Percentiles rank a stretch among this genome's conserved stretches.
phyloP scores from a whole-genome alignment of 2,797 vertebrate genomes.

The Eurystomus glaucurus region DNA sequence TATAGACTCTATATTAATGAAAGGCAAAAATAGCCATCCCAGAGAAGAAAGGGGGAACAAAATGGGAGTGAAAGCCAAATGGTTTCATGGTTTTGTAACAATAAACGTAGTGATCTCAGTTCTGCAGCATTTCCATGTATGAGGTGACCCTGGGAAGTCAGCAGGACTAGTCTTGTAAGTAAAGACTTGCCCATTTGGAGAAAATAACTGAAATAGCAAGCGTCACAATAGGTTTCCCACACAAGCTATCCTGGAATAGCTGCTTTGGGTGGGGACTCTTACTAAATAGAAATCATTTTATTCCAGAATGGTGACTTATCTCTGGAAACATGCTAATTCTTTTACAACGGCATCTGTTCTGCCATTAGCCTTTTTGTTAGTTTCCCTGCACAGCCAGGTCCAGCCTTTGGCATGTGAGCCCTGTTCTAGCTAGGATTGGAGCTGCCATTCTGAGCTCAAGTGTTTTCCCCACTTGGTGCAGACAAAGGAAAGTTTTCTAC shows the following conservation, averaged over 20 bases:
- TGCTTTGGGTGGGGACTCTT: background rate
- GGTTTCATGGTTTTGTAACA: background rate
- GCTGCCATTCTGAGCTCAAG: background rate
- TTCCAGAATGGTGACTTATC: background rate
- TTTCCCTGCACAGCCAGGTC: accelerated
- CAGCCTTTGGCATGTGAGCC: background rate
- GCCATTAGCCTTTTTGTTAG: background rate
- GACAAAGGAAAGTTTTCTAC: background rate
- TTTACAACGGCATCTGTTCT: background rate
- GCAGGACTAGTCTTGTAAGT: background rate
- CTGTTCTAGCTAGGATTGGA: background rate
- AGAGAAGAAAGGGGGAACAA: background rate
- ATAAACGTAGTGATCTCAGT: background rate
- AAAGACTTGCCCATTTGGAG: background rate
- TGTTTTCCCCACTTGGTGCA: background rate
- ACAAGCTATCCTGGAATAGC: background rate
- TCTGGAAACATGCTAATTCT: background rate
- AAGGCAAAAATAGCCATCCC: background rate
- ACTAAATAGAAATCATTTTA: background rate
- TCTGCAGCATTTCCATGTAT: background rate
- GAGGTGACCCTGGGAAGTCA: background rate
- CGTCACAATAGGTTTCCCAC: background rate
- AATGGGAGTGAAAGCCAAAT: background rate
- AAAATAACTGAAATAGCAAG: background rate
- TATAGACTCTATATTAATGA: background rate